phyloP scores from a whole-genome alignment of 2,888 invertebrate species.

The Callyntrura guangdongensis region DNA sequence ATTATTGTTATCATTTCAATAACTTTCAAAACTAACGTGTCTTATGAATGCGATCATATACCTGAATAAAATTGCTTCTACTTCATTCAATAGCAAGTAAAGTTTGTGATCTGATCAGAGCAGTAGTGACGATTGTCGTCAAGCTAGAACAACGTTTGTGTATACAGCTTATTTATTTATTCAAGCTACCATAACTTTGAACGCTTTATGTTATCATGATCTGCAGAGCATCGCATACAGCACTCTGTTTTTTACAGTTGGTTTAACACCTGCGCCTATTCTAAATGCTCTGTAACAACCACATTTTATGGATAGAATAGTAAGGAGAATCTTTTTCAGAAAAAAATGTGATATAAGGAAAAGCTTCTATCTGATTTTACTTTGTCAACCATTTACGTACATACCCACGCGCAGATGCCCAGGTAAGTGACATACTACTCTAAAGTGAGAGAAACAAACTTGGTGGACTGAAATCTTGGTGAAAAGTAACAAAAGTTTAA shows the following conservation, averaged over 20 bases:
- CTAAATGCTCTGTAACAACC: constrained; percentile 20
- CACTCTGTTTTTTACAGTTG: not conserved
- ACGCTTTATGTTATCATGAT: not conserved
- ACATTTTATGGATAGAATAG: constrained; percentile 21
- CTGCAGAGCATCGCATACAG: not conserved
- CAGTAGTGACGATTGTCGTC: not conserved
- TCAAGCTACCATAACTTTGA: not conserved
- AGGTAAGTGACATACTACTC: constrained; percentile 19
- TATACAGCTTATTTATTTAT: not conserved
- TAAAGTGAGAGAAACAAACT: not conserved
- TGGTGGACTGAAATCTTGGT: constrained; percentile 1
- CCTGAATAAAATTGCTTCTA: not conserved
- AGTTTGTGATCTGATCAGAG: not conserved
- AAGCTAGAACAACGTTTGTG: too few species aligned
- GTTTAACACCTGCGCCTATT: constrained; percentile 21
- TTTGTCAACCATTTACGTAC: not conserved
- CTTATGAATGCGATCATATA: too few species aligned
- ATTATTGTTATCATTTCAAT: constrained; percentile 27
- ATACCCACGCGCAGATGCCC: not conserved
- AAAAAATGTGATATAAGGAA: not conserved
- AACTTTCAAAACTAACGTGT: not conserved
- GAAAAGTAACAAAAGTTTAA: constrained; percentile 44
- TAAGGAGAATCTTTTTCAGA: not conserved
- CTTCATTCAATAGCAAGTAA: not conserved
- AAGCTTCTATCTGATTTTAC: not conserved